phyloP scores from a whole-genome alignment of 2,888 invertebrate genomes.

The Aelia acuminata region DNA sequence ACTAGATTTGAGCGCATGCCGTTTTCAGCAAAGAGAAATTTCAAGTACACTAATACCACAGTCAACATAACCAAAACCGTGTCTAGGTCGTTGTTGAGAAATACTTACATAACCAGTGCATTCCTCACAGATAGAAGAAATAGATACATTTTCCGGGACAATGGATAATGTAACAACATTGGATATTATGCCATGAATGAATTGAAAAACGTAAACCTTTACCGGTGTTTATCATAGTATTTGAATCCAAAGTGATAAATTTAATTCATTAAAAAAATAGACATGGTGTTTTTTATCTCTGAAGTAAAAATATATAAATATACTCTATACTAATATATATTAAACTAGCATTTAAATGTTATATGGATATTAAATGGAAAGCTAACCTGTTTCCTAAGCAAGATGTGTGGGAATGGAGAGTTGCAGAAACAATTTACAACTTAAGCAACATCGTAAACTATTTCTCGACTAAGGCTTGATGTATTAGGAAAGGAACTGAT shows the following conservation, averaged over 20 bases:
- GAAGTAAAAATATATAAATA: no score
- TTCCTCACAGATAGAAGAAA: background rate
- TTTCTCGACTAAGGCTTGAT: background rate
- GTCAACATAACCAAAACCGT: background rate
- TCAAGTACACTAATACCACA: background rate
- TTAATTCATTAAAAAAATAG: no score
- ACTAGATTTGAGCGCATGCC: background rate
- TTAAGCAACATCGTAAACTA: background rate
- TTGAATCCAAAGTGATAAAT: no score
- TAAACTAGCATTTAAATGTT: no score
- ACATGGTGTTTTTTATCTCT: no score
- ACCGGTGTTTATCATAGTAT: no score
- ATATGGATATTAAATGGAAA: background rate
- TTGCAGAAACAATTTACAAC: slow-evolving; percentile 30
- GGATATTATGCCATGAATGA: background rate
- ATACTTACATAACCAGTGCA: background rate
- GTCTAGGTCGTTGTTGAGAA: slow-evolving; percentile 17
- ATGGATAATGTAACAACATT: background rate
- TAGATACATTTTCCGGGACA: background rate
- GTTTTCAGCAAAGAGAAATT: slow-evolving; percentile 12
- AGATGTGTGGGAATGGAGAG: slow-evolving; percentile 19
- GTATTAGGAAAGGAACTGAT: background rate
- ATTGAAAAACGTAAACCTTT: no score
- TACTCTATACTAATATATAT: no score
- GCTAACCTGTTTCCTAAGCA: background rate